Evolutionary conservation across 2,113 vertebrate genomes (phyloP).

Genomic region (Garra rufa): DNA sequence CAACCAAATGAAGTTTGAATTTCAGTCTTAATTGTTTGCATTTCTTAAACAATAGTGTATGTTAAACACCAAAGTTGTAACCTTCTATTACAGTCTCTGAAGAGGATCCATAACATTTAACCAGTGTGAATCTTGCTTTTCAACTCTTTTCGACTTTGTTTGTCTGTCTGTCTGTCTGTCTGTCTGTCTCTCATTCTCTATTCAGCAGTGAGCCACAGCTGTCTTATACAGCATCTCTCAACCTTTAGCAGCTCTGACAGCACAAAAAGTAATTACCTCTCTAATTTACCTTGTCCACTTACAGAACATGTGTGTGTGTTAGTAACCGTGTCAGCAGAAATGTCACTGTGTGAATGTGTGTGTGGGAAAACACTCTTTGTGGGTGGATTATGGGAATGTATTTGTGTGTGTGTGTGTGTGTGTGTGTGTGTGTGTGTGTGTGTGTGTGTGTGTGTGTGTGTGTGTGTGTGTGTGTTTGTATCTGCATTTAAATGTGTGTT

Average conservation of each 20-base stretch:
- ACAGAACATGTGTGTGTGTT: slow-evolving; percentile 38
- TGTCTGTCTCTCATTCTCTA: slow-evolving; percentile 45
- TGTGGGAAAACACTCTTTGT: slow-evolving; percentile 27
- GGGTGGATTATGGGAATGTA: slow-evolving; percentile 39
- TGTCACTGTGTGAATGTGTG: slow-evolving; percentile 33
- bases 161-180: slow-evolving; percentile 22
- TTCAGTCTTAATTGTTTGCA: no score
- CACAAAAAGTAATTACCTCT: slow-evolving; percentile 60
- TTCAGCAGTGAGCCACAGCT: slow-evolving; percentile 48
- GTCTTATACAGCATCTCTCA: slow-evolving; percentile 45
- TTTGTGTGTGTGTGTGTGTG: background rate
- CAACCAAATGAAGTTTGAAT: no score
- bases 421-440: slow-evolving; percentile 49
- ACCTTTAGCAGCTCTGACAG: slow-evolving; percentile 50
- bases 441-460: background rate
- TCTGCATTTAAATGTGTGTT: slow-evolving; percentile 43
- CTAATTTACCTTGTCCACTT: slow-evolving; percentile 53
- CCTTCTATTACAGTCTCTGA: no score
- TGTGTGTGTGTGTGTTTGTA: slow-evolving; percentile 30
- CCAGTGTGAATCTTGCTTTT: background rate
- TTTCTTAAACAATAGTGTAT: no score
- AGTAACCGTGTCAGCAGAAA: slow-evolving; percentile 46
- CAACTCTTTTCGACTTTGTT: background rate
- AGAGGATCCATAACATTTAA: background rate
- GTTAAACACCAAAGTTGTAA: no score